Evolutionary conservation across 2,797 vertebrate genomes (phyloP).

Genomic region (Morus bassanus): DNA sequence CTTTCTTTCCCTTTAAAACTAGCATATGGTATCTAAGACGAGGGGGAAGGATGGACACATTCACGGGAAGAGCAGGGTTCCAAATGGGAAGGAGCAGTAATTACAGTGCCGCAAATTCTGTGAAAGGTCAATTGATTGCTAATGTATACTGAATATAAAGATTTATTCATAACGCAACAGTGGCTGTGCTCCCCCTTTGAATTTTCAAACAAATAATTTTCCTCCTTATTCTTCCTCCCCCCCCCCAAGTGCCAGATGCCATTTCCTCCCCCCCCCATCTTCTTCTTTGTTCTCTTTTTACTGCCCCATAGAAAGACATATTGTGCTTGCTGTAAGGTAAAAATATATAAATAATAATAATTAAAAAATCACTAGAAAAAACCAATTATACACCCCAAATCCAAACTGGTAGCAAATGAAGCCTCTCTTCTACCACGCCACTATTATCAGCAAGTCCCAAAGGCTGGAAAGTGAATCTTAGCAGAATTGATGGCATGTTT

Average conservation of each 20-base stretch:
- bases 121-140: not conserved
- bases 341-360: not conserved
- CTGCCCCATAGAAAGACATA: not conserved
- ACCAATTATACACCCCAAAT: not conserved
- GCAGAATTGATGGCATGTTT: not conserved
- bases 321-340: not conserved
- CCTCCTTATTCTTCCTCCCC: not conserved
- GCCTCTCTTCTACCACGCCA: not conserved
- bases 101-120: not conserved
- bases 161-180: not conserved
- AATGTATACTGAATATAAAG: not conserved
- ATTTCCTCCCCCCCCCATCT: not conserved
- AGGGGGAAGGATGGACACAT: not conserved
- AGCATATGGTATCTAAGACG: not conserved
- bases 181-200: not conserved
- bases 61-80: not conserved
- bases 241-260: not conserved
- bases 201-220: not conserved
- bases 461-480: not conserved
- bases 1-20: not conserved
- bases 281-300: constrained; percentile 32
- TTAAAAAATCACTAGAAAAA: not conserved
- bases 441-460: not conserved
- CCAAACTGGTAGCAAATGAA: not conserved
- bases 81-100: not conserved